Base-by-base conservation (phyloP, 2,888 invertebrate species). In the Mythimna lalbum region DNA sequence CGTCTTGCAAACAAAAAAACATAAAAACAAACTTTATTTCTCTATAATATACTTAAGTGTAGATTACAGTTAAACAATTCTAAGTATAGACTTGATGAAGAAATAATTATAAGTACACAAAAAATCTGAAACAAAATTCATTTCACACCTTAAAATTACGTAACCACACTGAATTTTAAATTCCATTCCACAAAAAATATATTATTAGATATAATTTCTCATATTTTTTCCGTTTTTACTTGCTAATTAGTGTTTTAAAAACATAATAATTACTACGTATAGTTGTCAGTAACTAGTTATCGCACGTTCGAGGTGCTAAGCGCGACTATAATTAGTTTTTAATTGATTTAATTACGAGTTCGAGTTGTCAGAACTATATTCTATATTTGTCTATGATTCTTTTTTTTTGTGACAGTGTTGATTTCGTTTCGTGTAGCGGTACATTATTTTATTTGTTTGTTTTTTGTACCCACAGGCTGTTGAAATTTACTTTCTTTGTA, bases 261-360 rank as follows among this genome's bases (percentile, higher is more conserved):
- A 52, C 31, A 19, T 17, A 9, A 65, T 79, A 79, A 78, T 78
- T 39, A 57, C 53, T 27, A 19, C 5, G n/a, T 64, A 10, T 10
- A 50, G 31, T 50, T 69, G 63, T 73, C 65, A 61, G 69, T 43
- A 12, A 0, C 21, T 27, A 19, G 50, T 74, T 69, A 64, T 33
- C 4, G 70, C 67, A 56, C 57, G 21, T 36, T 17, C 14, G 27
- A 67, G 61, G 70, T 71, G 80, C 47, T 59, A 71, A 79, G n/a
- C 33, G n/a, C 0, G 31, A 21, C 10, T 56, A 52, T 68, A 36
- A 79, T 79, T 79, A 70, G 56, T 68, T 71, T 79, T 59, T 79
- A 79, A 79, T 79, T 79, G 62, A 75, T 60, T 36, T 79, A 79
- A 79, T 79, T 79, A 71, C 19, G 59, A 31, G 5, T 65, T 1